Base-by-base conservation (phyloP, 2,888 invertebrate species). In the Bibio marci region DNA sequence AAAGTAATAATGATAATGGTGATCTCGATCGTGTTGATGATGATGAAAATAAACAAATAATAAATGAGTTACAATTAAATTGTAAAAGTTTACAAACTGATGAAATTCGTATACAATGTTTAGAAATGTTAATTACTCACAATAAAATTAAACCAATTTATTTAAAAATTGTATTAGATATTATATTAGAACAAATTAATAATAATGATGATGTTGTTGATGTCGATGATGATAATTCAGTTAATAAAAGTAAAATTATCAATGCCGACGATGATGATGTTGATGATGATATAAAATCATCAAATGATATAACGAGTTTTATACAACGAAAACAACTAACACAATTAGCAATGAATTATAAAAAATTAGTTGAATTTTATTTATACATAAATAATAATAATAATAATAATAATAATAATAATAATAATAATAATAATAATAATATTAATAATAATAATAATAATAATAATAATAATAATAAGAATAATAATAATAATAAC, bases 41-140 rank as follows among this genome's bases (percentile, higher is more conserved):
- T 4, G 71, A 75, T 54, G 63, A 74, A 14, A 52, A 67, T 1
- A 65, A 65, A 44, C 70, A 45, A n/a, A 48, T 45, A 15, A 43
- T 47, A 10, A 48, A 53, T 17, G 52, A 50, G 12, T 45, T 57
- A n/a, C 38, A 41, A 2, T 45, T 50, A 17, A 46, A 69, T 37
- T 74, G 72, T 38, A 54, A 63, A 10, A 76, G 77, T 51, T 58
- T 86, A 38, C 73, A 75, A 57, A 85, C 83, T 0, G 59, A 70
- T 33, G 80, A 82, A 51, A 67, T 82, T 31, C 73, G 74, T 42
- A 66, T 73, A 43, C 80, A 82, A 53, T 75, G 73, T 38, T 52
- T 83, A 35, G 81, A 83, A 54, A 69, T 80, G 64, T 56, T 86
- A 44, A 63, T 73, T 37, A 67, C 65, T 41, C 76, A 71, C 51